Evolutionary conservation across 2,888 invertebrate genomes (phyloP), one percentile per base, ranked within the genome.

Genomic region (Gortyna flavago): DNA sequence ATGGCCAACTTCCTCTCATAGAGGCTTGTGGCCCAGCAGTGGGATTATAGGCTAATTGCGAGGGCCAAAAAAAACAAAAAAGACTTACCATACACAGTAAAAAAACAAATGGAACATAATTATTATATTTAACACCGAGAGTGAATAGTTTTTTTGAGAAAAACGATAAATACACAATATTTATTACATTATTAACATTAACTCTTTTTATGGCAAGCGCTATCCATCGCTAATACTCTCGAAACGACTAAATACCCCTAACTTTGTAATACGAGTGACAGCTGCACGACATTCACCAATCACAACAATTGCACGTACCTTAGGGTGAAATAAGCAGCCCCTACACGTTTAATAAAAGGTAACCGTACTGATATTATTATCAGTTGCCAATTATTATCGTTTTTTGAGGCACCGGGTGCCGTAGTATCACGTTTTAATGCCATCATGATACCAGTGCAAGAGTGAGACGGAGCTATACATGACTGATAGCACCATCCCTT

Each of bases 251-350:
- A 68, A 18, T 21, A 21, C 8, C 1, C 25, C 21, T 16, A 11
- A 16, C 16, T 25, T 48, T 67, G 9, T 38, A n/a, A 38, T 8
- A 29, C 35, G 11, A 59, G 68, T 51, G 80, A 59, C 75, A 81
- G 79, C 65, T 81, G 75, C 51, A 48, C 38, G 38, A 32, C 8
- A 48, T 25, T 9, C 29, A 54, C 73, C 51, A 73, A 62, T 41
- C 65, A 81, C 59, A 76, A n/a, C 41, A n/a, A 8, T 66, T n/a
- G 18, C 16, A 18, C 13, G 6, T 29, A 64, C 1, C 29, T 21
- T 29, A 57, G 83, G 78, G 83, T 78, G 16, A 54, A 57, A 29
- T 32, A 38, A 44, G 18, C 35, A 41, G 48, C 41, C 82, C 80
- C 48, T 51, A 51, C 5, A 48, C 48, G 13, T 41, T 4, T 32